phyloP scores from a whole-genome alignment of 2,797 vertebrate genomes.

The Neosilurus mollespiculum region DNA sequence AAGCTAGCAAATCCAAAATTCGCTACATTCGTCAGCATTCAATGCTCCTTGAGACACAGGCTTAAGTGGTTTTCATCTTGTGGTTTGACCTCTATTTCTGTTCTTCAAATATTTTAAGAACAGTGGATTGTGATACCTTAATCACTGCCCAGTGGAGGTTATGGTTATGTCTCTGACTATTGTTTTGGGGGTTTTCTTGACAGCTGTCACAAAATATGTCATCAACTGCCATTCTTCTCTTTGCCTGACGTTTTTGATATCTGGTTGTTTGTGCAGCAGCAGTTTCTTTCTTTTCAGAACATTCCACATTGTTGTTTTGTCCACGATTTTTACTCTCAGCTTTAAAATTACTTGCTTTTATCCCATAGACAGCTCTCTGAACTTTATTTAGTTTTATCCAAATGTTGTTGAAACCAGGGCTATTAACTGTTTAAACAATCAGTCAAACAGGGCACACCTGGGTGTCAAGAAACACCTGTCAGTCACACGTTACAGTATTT shows the following conservation, averaged over 20 bases:
- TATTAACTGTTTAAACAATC: neutral
- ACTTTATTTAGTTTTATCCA: neutral
- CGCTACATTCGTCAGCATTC: too few relatives aligned
- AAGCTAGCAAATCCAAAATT: too few relatives aligned
- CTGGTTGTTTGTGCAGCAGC: too few relatives aligned
- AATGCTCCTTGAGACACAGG: too few relatives aligned
- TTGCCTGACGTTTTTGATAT: too few relatives aligned
- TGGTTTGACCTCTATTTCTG: too few relatives aligned
- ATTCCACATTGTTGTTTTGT: too few relatives aligned
- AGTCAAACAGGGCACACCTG: neutral
- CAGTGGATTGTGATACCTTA: neutral
- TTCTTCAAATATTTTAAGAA: neutral
- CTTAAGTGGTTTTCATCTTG: too few relatives aligned
- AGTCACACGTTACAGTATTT: neutral
- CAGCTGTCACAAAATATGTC: neutral
- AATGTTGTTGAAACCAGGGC: neutral
- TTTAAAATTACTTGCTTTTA: neutral
- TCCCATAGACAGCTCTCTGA: neutral
- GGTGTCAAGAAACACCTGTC: neutral
- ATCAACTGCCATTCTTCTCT: neutral
- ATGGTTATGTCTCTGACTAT: too few relatives aligned
- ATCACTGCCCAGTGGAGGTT: too few relatives aligned
- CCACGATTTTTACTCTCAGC: neutral
- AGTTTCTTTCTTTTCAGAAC: too few relatives aligned
- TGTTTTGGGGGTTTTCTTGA: neutral